phyloP scores from a whole-genome alignment of 2,797 vertebrate genomes.

The Molothrus aeneus region DNA sequence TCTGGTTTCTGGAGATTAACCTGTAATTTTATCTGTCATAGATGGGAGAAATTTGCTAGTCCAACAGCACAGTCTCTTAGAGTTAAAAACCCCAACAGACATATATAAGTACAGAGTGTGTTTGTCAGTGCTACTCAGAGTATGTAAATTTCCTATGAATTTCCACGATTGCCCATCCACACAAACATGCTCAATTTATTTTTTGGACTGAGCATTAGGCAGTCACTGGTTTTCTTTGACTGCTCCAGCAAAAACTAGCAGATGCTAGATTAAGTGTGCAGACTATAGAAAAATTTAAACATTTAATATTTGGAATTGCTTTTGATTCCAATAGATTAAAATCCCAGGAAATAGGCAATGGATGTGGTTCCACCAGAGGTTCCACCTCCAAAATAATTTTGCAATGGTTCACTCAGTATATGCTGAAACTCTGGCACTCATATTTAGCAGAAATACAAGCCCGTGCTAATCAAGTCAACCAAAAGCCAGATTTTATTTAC shows the following conservation, averaged over 20 bases:
- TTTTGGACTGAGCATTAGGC: background rate
- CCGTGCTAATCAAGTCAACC: background rate
- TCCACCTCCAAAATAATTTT: background rate
- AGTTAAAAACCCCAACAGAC: background rate
- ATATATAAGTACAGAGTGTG: background rate
- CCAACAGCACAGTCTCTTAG: constrained; percentile 41
- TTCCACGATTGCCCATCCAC: background rate
- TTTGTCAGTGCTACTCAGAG: constrained; percentile 32
- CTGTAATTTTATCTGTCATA: constrained; percentile 68
- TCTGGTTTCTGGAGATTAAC: constrained; percentile 75
- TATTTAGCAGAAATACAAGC: background rate
- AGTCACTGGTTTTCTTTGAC: background rate
- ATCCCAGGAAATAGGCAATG: background rate
- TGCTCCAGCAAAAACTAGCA: background rate
- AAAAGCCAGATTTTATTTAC: background rate
- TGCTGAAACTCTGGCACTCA: background rate
- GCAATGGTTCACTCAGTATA: background rate
- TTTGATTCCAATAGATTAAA: background rate
- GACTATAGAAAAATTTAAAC: background rate
- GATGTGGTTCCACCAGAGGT: background rate
- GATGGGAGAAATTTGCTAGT: constrained; percentile 60
- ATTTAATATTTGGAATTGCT: background rate
- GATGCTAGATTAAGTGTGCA: background rate
- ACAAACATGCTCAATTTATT: background rate
- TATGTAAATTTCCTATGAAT: background rate